These are phyloP conservation scores for Hippocampus guttulatus DNA, from an alignment of 2,113 vertebrate species.

Conservation along the genomic window DNA sequence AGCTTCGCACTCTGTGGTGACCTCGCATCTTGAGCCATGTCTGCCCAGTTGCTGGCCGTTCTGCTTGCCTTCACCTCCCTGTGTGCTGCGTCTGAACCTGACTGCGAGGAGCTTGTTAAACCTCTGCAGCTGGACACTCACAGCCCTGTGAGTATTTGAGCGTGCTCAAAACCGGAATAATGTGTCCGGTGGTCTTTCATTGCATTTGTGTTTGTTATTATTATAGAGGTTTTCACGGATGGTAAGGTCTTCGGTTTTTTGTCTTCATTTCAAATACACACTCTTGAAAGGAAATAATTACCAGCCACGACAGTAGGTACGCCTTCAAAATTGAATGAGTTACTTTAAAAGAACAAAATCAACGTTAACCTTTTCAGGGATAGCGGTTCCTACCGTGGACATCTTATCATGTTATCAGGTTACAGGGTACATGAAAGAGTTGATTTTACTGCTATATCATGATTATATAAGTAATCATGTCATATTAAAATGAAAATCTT, in stretches of 20 bases:
- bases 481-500: too few species aligned
- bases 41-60: constrained; percentile 55
- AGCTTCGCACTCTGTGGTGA: constrained; percentile 41
- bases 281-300: too few species aligned
- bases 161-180: neutral
- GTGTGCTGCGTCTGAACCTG: constrained; percentile 45
- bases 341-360: too few species aligned
- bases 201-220: neutral
- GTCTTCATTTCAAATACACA: neutral
- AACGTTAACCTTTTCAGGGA: too few species aligned
- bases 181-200: neutral
- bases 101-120: constrained; percentile 64
- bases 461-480: too few species aligned
- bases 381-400: too few species aligned
- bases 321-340: too few species aligned
- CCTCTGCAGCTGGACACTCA: constrained; percentile 65
- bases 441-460: too few species aligned
- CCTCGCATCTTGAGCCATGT: constrained; percentile 58
- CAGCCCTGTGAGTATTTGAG: constrained; percentile 65
- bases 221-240: neutral
- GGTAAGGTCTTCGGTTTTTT: neutral
- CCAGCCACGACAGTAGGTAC: too few species aligned
- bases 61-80: constrained; percentile 59
- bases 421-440: too few species aligned
- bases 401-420: too few species aligned